Evolutionary conservation across 2,797 vertebrate genomes (phyloP).

Genomic region (Synaphobranchus kaupii): DNA sequence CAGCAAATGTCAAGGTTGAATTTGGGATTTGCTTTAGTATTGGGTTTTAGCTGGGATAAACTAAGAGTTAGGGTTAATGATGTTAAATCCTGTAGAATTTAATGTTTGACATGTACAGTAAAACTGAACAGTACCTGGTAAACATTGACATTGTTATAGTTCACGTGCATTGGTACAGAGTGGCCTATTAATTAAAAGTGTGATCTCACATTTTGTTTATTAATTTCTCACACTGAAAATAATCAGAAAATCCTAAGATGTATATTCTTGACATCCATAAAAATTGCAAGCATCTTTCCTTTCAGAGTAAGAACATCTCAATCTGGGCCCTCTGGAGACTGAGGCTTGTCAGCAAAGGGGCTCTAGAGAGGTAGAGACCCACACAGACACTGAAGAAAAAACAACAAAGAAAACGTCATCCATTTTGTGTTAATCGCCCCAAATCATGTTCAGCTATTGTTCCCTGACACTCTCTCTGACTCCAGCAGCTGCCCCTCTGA

Average conservation of each 20-base stretch:
- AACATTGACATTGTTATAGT: not conserved
- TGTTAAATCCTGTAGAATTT: not conserved
- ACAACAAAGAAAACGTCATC: constrained; percentile 57
- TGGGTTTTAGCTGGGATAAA: not conserved
- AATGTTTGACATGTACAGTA: not conserved
- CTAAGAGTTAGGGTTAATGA: not conserved
- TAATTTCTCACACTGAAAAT: constrained; percentile 1
- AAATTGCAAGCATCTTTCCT: constrained; percentile 55
- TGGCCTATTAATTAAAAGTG: not conserved
- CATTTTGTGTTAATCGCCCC: constrained; percentile 70
- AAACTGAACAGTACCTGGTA: not conserved
- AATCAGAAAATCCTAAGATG: not conserved
- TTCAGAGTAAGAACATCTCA: constrained; percentile 67
- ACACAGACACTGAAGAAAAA: constrained; percentile 59
- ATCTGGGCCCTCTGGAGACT: constrained; percentile 67
- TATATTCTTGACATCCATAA: not conserved
- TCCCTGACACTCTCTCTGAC: constrained; percentile 31
- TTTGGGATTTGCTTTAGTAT: not conserved
- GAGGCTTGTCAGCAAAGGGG: constrained; percentile 58
- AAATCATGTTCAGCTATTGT: constrained; percentile 56
- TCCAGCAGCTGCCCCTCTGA: constrained; percentile 35
- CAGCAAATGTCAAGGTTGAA: not conserved
- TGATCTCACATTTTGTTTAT: not conserved
- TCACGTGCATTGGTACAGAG: not conserved
- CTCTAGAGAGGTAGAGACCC: constrained; percentile 56